Evolutionary conservation across 2,888 invertebrate species (phyloP).

Genomic region (Melangyna quadrimaculata): DNA sequence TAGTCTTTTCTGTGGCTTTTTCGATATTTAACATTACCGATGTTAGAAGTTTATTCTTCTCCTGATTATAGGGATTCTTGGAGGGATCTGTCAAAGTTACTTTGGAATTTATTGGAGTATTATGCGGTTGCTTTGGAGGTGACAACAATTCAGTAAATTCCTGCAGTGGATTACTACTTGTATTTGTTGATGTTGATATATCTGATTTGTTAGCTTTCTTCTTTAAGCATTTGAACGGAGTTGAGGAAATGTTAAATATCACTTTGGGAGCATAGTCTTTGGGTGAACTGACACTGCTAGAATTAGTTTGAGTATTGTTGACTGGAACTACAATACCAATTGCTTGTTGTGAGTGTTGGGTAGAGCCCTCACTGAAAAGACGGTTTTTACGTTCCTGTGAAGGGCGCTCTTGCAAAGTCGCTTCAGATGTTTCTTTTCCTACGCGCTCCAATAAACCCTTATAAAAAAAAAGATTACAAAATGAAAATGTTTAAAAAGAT

Average conservation of each 20-base stretch:
- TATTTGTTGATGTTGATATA: conserved; percentile 46
- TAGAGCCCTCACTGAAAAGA: conserved; percentile 74
- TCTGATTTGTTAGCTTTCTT: conserved; percentile 64
- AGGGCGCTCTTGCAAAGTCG: conserved; percentile 83
- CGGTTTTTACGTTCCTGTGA: conserved; percentile 87
- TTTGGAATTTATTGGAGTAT: conserved; percentile 41
- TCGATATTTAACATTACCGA: conserved; percentile 76
- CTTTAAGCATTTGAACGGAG: conserved; percentile 74
- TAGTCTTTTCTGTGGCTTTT: conserved; percentile 76
- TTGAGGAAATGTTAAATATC: conserved; percentile 75
- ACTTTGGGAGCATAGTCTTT: conserved; percentile 75
- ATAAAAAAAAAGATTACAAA: background rate
- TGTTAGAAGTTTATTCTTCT: conserved; percentile 74
- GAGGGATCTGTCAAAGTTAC: conserved; percentile 67
- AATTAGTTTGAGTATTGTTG: conserved; percentile 57
- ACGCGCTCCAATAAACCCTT: conserved; percentile 88
- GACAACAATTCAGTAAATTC: conserved; percentile 54
- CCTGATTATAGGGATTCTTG: conserved; percentile 71
- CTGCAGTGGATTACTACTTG: conserved; percentile 38
- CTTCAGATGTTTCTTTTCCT: conserved; percentile 85
- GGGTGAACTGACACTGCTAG: conserved; percentile 52
- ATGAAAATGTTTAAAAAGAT: too few relatives aligned
- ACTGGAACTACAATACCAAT: conserved; percentile 70
- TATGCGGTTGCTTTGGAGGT: conserved; percentile 42
- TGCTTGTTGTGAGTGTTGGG: conserved; percentile 66